Percentiles rank a stretch among this genome's conserved stretches.
phyloP scores from a whole-genome alignment of 2,113 vertebrate genomes.

The Leuciscus idus region DNA sequence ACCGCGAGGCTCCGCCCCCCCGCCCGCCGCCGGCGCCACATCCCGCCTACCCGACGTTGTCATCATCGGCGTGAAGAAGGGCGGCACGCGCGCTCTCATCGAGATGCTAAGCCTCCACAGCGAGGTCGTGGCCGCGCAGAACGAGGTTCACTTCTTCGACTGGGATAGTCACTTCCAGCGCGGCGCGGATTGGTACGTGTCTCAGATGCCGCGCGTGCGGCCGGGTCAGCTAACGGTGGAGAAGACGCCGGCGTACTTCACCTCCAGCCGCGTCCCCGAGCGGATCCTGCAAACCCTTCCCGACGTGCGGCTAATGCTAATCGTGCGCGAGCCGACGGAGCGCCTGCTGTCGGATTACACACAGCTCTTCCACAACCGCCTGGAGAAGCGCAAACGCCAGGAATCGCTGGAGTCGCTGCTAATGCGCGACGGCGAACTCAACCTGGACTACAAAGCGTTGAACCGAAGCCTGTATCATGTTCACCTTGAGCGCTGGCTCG shows the following conservation, averaged over 20 bases:
- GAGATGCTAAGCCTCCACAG: conserved; percentile 96
- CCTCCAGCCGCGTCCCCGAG: conserved; percentile 87
- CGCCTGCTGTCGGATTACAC: conserved; percentile 96
- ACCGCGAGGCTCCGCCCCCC: conserved; percentile 43
- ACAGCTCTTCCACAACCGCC: conserved; percentile 93
- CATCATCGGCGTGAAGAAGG: conserved; percentile 97
- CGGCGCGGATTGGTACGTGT: conserved; percentile 89
- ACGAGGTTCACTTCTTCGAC: conserved; percentile 97
- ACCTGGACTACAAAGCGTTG: conserved; percentile 94
- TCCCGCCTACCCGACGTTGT: conserved; percentile 86
- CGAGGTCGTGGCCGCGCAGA: conserved; percentile 86
- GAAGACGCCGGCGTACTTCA: conserved; percentile 98
- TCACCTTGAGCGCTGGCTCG: conserved; percentile 93
- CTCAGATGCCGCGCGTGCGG: conserved; percentile 90
- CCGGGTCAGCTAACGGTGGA: conserved; percentile 91
- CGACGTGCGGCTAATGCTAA: conserved; percentile 86
- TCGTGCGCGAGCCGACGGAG: conserved; percentile 92
- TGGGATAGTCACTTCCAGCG: conserved; percentile 92
- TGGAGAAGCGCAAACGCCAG: conserved; percentile 91
- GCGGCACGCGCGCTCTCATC: conserved; percentile 91
- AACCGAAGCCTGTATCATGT: conserved; percentile 92
- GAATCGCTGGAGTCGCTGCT: conserved; percentile 88
- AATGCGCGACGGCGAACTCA: conserved; percentile 85
- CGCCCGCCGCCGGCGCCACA: conserved; percentile 49
- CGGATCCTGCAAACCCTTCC: conserved; percentile 87